A percentile compares a stretch with the other conserved stretches of the same genome.
Conservation (phyloP, 2,888 invertebrate genomes). For the Steinernema scapterisci region DNA sequence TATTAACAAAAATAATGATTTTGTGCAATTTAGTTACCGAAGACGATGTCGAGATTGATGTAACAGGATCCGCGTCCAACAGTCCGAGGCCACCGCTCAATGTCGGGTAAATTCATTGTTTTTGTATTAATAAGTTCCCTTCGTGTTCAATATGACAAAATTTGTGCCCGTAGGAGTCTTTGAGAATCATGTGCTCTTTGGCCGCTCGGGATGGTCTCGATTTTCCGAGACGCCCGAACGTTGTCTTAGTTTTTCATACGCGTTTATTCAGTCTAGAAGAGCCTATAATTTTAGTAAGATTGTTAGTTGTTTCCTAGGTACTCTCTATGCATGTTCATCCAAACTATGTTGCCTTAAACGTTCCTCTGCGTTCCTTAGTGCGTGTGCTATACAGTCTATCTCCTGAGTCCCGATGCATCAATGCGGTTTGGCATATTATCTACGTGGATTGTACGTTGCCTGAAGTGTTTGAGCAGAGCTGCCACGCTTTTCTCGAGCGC, state of each 20-base stretch:
- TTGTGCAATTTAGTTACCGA: not conserved
- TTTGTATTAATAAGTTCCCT: not conserved
- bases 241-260: too few relatives aligned
- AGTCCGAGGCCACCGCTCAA: not conserved
- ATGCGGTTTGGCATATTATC: not conserved
- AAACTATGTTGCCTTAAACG: slow-evolving; percentile 7
- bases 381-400: not conserved
- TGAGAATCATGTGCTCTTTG: not conserved
- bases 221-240: too few relatives aligned
- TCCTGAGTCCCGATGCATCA: slow-evolving; percentile 19
- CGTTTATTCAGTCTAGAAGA: too few relatives aligned
- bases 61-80: slow-evolving; percentile 14
- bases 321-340: not conserved
- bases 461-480: not conserved
- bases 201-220: too few relatives aligned
- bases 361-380: not conserved
- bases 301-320: slow-evolving; percentile 28
- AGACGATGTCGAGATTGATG: slow-evolving; percentile 12
- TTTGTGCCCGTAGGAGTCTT: not conserved
- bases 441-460: not conserved
- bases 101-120: slow-evolving; percentile 7
- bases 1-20: not conserved
- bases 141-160: not conserved
- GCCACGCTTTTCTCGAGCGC: not conserved
- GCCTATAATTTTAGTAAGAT: not conserved